Conservation (phyloP, 1,140 invertebrate species). For the Stenopsyche tienmushanensis region DNA sequence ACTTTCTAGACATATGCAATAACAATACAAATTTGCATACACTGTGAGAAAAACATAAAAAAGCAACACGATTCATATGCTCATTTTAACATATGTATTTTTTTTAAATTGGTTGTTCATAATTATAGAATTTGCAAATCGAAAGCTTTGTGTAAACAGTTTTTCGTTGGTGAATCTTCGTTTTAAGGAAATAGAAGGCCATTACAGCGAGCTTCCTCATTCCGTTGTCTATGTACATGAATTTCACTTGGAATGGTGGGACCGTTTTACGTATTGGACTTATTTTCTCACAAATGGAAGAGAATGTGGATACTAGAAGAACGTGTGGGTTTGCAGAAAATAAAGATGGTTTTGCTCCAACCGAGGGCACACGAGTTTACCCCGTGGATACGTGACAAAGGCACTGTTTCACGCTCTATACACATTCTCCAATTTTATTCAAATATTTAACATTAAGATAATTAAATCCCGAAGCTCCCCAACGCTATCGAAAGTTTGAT, state of each 20-base stretch:
- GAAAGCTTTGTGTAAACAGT: background rate
- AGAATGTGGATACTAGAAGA: conserved; percentile 22
- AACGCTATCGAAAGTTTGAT: background rate
- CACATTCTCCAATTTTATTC: background rate
- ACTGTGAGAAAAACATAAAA: too few relatives aligned
- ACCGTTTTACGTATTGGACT: conserved; percentile 11
- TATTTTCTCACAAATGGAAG: conserved; percentile 40
- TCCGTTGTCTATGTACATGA: conserved; percentile 18
- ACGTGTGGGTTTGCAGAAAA: conserved; percentile 30
- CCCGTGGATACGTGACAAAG: conserved; percentile 38
- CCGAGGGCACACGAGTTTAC: conserved; percentile 38
- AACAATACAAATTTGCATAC: too few relatives aligned
- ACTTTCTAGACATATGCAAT: too few relatives aligned
- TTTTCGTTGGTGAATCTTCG: background rate
- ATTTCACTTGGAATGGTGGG: background rate
- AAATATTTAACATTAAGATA: background rate
- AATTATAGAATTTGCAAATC: background rate
- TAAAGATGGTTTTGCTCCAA: conserved; percentile 32
- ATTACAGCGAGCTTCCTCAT: conserved; percentile 36
- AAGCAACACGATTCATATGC: too few relatives aligned
- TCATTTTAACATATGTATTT: too few relatives aligned
- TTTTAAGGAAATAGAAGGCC: background rate
- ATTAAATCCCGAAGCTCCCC: background rate
- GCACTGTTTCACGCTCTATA: conserved; percentile 18
- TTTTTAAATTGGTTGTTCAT: too few relatives aligned